Evolutionary conservation across 2,888 invertebrate genomes (phyloP).

Genomic region (Gryllus longicercus): DNA sequence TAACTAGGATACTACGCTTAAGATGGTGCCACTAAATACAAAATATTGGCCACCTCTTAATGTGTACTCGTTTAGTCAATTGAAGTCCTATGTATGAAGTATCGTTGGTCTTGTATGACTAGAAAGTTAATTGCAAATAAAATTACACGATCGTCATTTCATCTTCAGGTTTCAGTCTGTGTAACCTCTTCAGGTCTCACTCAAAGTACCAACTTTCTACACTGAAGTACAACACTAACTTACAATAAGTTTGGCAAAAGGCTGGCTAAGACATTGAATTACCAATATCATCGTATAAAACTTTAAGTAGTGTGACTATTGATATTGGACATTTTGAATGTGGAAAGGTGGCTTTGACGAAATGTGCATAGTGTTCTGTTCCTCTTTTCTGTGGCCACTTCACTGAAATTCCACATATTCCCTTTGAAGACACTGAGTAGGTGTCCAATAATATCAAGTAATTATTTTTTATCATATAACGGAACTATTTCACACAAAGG

Average conservation of each 20-base stretch:
- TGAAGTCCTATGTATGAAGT: background rate
- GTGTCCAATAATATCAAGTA: background rate
- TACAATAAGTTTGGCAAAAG: background rate
- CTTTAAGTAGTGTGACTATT: background rate
- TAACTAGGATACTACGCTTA: background rate
- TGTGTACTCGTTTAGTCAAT: no score
- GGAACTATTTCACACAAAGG: background rate
- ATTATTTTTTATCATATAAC: background rate
- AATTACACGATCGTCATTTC: background rate
- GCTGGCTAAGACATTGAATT: background rate
- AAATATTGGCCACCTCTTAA: background rate
- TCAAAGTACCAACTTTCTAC: background rate
- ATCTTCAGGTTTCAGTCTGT: background rate
- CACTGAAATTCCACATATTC: no score
- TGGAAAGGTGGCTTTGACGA: background rate
- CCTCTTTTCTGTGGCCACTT: no score
- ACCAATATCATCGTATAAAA: background rate
- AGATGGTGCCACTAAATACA: background rate
- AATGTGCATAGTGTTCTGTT: no score
- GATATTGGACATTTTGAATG: background rate
- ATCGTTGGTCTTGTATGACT: background rate
- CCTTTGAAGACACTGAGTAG: no score
- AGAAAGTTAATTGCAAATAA: background rate
- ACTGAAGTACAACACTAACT: background rate
- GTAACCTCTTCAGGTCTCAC: no score